A percentile compares a stretch with the other conserved stretches of the same genome.
Evolutionary conservation across 2,797 vertebrate species (phyloP).

Genomic region (Eulemur coronatus): DNA sequence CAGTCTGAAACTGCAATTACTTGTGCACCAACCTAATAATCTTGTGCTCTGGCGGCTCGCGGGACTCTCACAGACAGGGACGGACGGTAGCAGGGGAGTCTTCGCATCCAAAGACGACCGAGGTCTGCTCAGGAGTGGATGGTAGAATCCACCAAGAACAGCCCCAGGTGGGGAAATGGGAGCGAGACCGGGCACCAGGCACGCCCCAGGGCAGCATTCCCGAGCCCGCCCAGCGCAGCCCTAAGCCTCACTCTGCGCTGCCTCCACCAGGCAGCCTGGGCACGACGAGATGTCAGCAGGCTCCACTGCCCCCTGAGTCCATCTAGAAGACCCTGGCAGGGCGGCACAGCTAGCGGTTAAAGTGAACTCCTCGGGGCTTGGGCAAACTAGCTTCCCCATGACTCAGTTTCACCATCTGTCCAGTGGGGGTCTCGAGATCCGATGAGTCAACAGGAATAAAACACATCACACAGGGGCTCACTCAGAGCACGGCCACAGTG

Average conservation of each 20-base stretch:
- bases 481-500: not conserved
- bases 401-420: not conserved
- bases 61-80: not conserved
- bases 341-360: not conserved
- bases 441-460: not conserved
- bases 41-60: not conserved
- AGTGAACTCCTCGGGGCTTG: not conserved
- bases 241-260: not conserved
- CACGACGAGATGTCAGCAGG: rapidly evolving
- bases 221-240: rapidly evolving
- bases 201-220: rapidly evolving
- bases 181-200: not conserved
- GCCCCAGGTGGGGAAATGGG: rapidly evolving
- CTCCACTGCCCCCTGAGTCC: too few relatives aligned
- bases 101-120: not conserved
- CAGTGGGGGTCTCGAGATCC: not conserved
- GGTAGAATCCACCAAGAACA: not conserved
- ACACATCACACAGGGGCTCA: not conserved
- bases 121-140: not conserved
- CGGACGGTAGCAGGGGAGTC: rapidly evolving
- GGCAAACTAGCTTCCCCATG: rapidly evolving
- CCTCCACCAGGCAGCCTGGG: too few relatives aligned
- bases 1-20: too few relatives aligned
- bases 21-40: too few relatives aligned
- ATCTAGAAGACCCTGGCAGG: not conserved